A percentile compares a stretch with the other conserved stretches of the same genome.
Evolutionary conservation across 2,797 vertebrate genomes (phyloP).

Genomic region (Arremon aurantiirostris): DNA sequence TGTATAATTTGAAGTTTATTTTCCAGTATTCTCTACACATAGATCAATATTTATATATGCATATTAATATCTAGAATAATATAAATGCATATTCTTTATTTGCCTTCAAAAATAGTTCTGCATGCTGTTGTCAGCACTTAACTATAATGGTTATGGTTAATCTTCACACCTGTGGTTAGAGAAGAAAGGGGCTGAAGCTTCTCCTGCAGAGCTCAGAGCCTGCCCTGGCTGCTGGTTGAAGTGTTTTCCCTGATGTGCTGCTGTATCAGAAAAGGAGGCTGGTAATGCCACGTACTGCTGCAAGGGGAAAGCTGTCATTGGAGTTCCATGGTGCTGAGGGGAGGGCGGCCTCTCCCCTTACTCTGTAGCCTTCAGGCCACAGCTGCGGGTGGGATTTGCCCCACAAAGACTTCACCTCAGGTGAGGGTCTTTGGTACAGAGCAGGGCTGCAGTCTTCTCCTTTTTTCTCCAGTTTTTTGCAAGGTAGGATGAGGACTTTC

Average conservation of each 20-base stretch:
- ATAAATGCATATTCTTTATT: background rate
- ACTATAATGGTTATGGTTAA: background rate
- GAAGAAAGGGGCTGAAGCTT: background rate
- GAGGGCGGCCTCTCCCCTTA: background rate
- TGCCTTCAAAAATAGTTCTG: background rate
- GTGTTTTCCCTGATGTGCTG: background rate
- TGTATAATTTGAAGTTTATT: background rate
- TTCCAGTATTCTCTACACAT: background rate
- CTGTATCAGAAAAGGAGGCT: background rate
- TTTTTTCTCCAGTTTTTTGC: background rate
- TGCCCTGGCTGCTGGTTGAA: background rate
- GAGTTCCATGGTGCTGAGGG: background rate
- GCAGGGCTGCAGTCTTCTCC: background rate
- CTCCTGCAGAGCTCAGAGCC: background rate
- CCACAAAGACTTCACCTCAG: background rate
- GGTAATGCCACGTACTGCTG: fast-evolving
- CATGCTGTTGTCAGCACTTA: background rate
- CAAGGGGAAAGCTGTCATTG: background rate
- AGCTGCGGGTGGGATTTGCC: background rate
- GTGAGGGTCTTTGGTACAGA: background rate
- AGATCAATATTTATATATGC: background rate
- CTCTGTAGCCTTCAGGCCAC: background rate
- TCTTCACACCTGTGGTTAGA: background rate
- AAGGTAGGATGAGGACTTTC: background rate
- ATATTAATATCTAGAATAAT: background rate